Base-by-base conservation (phyloP, 2,888 invertebrate genomes). In the Pseudococcus viburni region DNA sequence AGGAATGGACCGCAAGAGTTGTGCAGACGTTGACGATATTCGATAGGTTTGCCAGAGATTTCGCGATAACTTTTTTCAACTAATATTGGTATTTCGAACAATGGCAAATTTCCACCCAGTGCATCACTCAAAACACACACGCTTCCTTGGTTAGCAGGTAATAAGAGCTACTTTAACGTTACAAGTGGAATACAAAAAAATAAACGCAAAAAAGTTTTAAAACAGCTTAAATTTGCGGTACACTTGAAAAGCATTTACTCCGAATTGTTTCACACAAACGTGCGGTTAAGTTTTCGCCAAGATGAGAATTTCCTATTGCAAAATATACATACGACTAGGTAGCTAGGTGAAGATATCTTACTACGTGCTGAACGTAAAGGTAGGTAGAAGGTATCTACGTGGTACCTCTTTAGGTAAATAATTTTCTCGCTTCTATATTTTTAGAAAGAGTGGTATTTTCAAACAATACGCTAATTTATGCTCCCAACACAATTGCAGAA, bases 381-480 rank as follows among this genome's bases (percentile, higher is more conserved):
- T 64, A 64, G 6, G 22, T 64, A 64, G n/a, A n/a, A n/a, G n/a
- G n/a, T n/a, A n/a, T n/a, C n/a, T n/a, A 64, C 64, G 9, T 11
- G 22, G 22, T 64, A 9, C 22, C 22, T 64, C 8, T 64, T 15
- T 64, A 64, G 9, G 64, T 64, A 22, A 33, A 73, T 33, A 73
- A 33, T 39, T 39, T 73, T 33, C 26, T 73, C 17, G 73, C 33
- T 15, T 73, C 15, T 73, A 73, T n/a, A n/a, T 17, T 73, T 73
- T 73, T 26, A 33, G 33, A 33, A 73, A 8, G 19, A 64, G 64
- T 64, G 64, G 73, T 73, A 73, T 73, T 73, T 73, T 39, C 73
- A 73, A 73, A 73, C 73, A 73, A 73, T 73, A 17, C 33, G 73
- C 80, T 83, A 83, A 83, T 83, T 83, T 83, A 83, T 83, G 15